phyloP scores from a whole-genome alignment of 2,113 vertebrate genomes.

The Scomber scombrus region DNA sequence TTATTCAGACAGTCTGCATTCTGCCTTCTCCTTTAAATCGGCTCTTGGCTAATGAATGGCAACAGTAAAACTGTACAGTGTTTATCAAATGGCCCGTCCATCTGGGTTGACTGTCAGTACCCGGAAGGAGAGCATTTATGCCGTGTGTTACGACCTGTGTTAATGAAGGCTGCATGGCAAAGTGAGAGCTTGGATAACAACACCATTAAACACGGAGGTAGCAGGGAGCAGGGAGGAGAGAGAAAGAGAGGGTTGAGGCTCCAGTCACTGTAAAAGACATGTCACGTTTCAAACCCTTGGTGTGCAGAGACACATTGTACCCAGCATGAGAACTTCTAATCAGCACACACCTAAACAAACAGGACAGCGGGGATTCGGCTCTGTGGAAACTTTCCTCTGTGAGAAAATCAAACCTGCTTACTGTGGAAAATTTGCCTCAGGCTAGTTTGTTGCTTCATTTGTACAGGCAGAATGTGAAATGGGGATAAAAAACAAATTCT shows the following conservation, averaged over 20 bases:
- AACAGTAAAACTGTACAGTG: slow-evolving; percentile 77
- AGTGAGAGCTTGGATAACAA: slow-evolving; percentile 65
- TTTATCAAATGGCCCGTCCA: slow-evolving; percentile 75
- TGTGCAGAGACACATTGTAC: slow-evolving; percentile 73
- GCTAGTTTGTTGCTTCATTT: slow-evolving; percentile 67
- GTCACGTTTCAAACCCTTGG: slow-evolving; percentile 79
- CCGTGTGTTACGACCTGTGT: slow-evolving; percentile 74
- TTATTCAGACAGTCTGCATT: slow-evolving; percentile 69
- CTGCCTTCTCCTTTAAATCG: slow-evolving; percentile 62
- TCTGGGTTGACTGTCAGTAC: slow-evolving; percentile 75
- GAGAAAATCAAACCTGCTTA: slow-evolving; percentile 86
- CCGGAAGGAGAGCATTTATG: slow-evolving; percentile 79
- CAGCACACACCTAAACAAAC: slow-evolving; percentile 88
- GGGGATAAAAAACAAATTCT: slow-evolving; percentile 58
- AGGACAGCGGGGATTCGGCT: slow-evolving; percentile 79
- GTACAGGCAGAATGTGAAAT: slow-evolving; percentile 63
- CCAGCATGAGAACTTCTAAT: slow-evolving; percentile 87
- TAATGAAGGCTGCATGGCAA: slow-evolving; percentile 79
- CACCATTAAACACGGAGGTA: slow-evolving; percentile 73
- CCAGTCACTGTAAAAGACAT: slow-evolving; percentile 77
- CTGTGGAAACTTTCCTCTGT: slow-evolving; percentile 83
- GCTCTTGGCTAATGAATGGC: slow-evolving; percentile 72
- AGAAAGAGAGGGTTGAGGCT: slow-evolving; percentile 56
- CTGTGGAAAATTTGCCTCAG: slow-evolving; percentile 69
- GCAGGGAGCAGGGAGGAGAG: slow-evolving; percentile 21